Base-by-base conservation (phyloP, 2,888 invertebrate genomes). In the Exephanes ischioxanthus region DNA sequence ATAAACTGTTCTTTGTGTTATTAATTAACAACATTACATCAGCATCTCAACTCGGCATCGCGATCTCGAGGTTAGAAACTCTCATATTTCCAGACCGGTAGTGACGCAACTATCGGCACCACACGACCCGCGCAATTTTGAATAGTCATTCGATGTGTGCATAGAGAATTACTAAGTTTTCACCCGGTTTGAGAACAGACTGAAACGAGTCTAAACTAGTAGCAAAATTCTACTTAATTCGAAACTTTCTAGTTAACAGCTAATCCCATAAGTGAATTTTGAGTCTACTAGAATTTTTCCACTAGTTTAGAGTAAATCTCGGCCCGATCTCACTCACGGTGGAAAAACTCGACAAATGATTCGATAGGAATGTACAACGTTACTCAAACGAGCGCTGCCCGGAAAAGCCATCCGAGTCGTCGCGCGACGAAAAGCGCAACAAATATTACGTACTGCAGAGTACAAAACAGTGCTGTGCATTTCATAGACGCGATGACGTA, bases 21-120 rank as follows among this genome's bases (percentile, higher is more conserved):
- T 19, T 30, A n/a, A n/a, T 58, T 71, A 9, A 19, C 30, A 11
- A 22, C 66, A 51, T 80, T 80, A 80, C 67, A 70, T 80, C 80
- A 80, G 80, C 51, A 45, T 41, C 41, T 55, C 53, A 22, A 30
- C 33, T 63, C 33, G 0, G 14, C 14, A 80, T 30, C 26, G 41
- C 26, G 37, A 53, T 4, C 45, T 67, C 7, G 16, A 58, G 80
- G 72, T 80, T 67, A 80, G n/a, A 30, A 9, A 33, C 4, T 58
- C 14, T 3, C 3, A 72, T 4, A 5, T 53, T 22, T 53, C 11
- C 0, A 19, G 30, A 66, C 51, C 71, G 71, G 79, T 72, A 72
- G 19, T 79, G 70, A 71, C 33, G 78, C 26, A 55, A 58, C 45
- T 45, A 4, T 33, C 30, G 3, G 58, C 11, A 16, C 6, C 33